Percentiles rank a stretch among this genome's conserved stretches.
Conservation (phyloP, 2,797 vertebrate genomes). For the Pseudochirops cupreus region DNA sequence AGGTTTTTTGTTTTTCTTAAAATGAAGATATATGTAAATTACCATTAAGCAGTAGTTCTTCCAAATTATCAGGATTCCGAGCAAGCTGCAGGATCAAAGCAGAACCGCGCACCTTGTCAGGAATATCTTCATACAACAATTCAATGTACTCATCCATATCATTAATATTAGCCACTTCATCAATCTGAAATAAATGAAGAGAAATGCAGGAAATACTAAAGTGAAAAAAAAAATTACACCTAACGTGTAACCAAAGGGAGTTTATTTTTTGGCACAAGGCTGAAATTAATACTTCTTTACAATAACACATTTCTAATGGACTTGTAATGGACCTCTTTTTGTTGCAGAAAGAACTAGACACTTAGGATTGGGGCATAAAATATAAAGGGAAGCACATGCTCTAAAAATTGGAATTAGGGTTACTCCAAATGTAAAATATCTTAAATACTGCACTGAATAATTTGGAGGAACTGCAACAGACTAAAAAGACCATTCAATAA, state of each 20-base stretch:
- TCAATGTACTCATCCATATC: slow-evolving; percentile 95
- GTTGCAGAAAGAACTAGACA: slow-evolving; percentile 13
- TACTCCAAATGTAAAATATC: slow-evolving; percentile 27
- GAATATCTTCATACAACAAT: slow-evolving; percentile 94
- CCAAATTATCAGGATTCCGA: slow-evolving; percentile 94
- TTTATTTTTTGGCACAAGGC: neutral
- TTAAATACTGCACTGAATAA: slow-evolving; percentile 54
- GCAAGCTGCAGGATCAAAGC: slow-evolving; percentile 94
- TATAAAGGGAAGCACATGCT: slow-evolving; percentile 7
- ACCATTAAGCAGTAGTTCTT: slow-evolving; percentile 95
- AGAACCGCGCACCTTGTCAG: slow-evolving; percentile 94
- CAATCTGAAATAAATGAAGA: slow-evolving; percentile 84
- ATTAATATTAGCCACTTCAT: slow-evolving; percentile 94
- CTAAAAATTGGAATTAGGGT: slow-evolving; percentile 15
- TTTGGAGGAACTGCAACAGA: slow-evolving; percentile 30
- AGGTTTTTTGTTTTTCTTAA: slow-evolving; percentile 49
- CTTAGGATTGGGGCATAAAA: neutral
- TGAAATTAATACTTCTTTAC: neutral
- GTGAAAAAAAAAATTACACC: neutral
- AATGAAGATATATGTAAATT: slow-evolving; percentile 68
- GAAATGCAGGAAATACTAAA: slow-evolving; percentile 25
- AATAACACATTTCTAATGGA: slow-evolving; percentile 55
- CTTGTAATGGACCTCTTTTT: neutral
- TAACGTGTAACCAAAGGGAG: neutral
- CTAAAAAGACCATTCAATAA: slow-evolving; percentile 45